Base-by-base conservation (phyloP, 1,140 invertebrate species). In the Drosophila suzukii region DNA sequence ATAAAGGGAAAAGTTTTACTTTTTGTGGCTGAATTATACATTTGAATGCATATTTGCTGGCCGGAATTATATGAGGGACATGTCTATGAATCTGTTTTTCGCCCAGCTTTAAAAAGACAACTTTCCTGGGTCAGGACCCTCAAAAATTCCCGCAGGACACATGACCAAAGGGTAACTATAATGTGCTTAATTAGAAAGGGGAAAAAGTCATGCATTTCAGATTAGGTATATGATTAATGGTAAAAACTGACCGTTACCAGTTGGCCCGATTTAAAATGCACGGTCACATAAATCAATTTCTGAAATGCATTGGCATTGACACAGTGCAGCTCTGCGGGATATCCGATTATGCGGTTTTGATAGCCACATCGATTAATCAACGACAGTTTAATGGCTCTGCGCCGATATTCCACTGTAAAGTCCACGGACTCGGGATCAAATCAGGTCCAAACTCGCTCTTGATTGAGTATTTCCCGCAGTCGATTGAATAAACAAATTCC, bases 1-100 rank as follows among this genome's bases (percentile, higher is more conserved):
- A 70, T 83, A 83, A 79, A 83, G 66, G 75, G 59, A 54, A 83
- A 86, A 79, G 50, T 86, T 86, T 83, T 43, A 72, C 72, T 77
- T 76, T 85, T 71, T 81, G 78, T 17, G 72, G 73, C 30, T 46
- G 72, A 51, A 78, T 68, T 80, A 79, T 75, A 75, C 44, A 75
- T 54, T 47, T 58, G 46, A 39, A 49, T 53, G 49, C 34, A 50
- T 46, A 47, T 58, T 60, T 15, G 60, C 6, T 34, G 55, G 39
- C 6, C 15, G 43, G 43, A 6, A 50, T 57, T 65, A 32, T 46
- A 39, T 41, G 41, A 54, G 32, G 47, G 39, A 75, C 61, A 75
- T 60, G 72, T 75, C 47, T 47, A 66, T 58, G 72, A 75, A 66
- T 75, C 66, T 75, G 61, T 66, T 75, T 75, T 49, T 39, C 17